Evolutionary conservation across 2,797 vertebrate genomes (phyloP), one percentile per base, ranked within the genome.

Genomic region (Orientallactaga sibirica): DNA sequence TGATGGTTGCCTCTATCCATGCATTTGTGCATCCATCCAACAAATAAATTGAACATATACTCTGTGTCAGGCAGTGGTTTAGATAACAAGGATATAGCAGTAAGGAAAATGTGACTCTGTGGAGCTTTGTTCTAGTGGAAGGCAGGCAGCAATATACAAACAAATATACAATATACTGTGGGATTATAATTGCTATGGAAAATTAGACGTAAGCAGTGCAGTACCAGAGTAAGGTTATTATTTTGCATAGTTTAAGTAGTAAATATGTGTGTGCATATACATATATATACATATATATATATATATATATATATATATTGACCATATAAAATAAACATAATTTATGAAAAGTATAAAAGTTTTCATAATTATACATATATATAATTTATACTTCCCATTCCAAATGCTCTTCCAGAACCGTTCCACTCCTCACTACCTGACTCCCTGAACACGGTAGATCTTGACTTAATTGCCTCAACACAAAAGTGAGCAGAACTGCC

Each of bases 41-140:
- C n/a, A 95, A 62, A 78, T 71, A 85, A 58, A 64, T 1, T 19
- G 52, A 84, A 25, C 6, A 19, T 11, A 62, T 73, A n/a, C 29
- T 92, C 3, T 66, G 27, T 78, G 41, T 41, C 11, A 80, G 55
- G n/a, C 48, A 83, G 61, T 55, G 5, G 62, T 82, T 24, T 66
- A 52, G 20, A 43, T 58, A 15, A 91, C 22, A 58, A 75, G 18
- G 24, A 67, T 55, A 84, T 1, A 81, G 43, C 14, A 67, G 16
- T 41, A 88, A 90, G 88, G 62, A 75, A 94, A 91, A 83, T 43
- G 92, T 41, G 22, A 58, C 37, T 79, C 62, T 85, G 64, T 83
- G 67, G n/a, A 79, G 64, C 27, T 90, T 92, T 18, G 48, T 41
- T 92, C 52, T 82, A 78, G 55, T 87, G 19, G n/a, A 79, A 83